Evolutionary conservation across 37 sponge, comb jelly and placozoan genomes (phyloP).

Genomic region (Amphimedon queenslandica): DNA sequence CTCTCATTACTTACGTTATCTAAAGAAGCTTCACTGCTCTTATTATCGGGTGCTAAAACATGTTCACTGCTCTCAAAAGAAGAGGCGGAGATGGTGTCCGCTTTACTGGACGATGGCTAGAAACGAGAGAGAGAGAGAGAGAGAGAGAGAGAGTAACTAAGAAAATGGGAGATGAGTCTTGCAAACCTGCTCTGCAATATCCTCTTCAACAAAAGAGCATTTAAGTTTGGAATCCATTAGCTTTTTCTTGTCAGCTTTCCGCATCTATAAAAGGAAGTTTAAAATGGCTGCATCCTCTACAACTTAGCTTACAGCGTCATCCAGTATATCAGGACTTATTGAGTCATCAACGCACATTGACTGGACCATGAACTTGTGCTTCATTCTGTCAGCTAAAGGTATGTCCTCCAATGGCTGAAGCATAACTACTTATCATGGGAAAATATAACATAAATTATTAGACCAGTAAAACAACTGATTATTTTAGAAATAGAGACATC

Average conservation of each 20-base stretch:
- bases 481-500: too few relatives aligned
- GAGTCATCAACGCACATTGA: slow-evolving; percentile 72
- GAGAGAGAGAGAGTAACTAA: too few relatives aligned
- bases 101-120: too few relatives aligned
- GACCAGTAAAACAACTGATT: not conserved
- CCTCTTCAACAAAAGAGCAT: slow-evolving; percentile 69
- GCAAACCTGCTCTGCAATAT: not conserved
- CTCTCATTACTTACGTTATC: too few relatives aligned
- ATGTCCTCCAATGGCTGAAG: slow-evolving; percentile 76
- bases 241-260: slow-evolving; percentile 29
- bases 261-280: slow-evolving; percentile 52
- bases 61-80: too few relatives aligned
- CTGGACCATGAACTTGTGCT: slow-evolving; percentile 99
- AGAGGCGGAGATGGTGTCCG: too few relatives aligned
- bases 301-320: slow-evolving; percentile 33
- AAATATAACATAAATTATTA: not conserved
- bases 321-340: slow-evolving; percentile 37
- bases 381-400: slow-evolving; percentile 49
- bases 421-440: too few relatives aligned
- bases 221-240: slow-evolving; percentile 88
- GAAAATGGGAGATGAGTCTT: too few relatives aligned
- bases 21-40: too few relatives aligned
- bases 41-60: too few relatives aligned
- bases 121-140: too few relatives aligned
- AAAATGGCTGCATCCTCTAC: not conserved